These are phyloP conservation scores for Stichodactyla helianthus DNA, from an alignment of 64 coral and sea anemone genomes.

Conservation along the genomic window DNA sequence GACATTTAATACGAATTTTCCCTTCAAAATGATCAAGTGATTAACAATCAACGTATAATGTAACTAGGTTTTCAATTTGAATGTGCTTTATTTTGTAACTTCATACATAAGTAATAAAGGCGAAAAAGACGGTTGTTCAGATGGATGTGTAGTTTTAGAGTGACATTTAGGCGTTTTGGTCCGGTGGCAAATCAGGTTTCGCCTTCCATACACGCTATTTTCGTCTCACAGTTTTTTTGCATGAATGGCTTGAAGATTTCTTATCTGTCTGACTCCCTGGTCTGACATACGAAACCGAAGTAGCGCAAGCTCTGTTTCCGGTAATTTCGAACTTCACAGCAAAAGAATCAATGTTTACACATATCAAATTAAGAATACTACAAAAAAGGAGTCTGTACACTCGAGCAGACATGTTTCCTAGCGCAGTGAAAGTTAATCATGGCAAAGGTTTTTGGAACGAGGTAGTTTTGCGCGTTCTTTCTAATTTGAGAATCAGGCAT, in stretches of 20 bases:
- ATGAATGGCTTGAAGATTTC: neutral
- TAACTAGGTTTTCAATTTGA: constrained; percentile 13
- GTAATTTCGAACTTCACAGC: constrained; percentile 1
- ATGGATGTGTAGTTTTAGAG: neutral
- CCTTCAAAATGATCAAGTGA: neutral
- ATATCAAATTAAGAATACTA: neutral
- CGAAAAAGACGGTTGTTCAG: constrained; percentile 2
- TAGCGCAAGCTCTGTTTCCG: constrained; percentile 9
- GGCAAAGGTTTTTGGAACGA: neutral
- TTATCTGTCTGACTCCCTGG: neutral
- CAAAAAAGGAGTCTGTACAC: neutral
- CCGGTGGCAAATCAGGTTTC: neutral
- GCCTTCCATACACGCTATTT: neutral
- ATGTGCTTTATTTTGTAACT: constrained; percentile 22
- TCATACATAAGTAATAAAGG: constrained; percentile 36
- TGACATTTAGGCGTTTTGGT: neutral
- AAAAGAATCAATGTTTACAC: constrained; percentile 16
- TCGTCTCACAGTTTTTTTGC: constrained; percentile 2
- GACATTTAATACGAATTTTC: neutral
- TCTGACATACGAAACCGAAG: constrained; percentile 4
- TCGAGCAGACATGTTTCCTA: neutral
- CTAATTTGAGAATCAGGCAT: neutral
- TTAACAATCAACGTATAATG: constrained; percentile 7
- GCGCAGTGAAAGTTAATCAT: neutral
- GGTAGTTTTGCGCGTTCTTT: constrained; percentile 1